Evolutionary conservation across 2,113 vertebrate species (phyloP), one percentile per base, ranked within the genome.

Genomic region (Catharus minimus): DNA sequence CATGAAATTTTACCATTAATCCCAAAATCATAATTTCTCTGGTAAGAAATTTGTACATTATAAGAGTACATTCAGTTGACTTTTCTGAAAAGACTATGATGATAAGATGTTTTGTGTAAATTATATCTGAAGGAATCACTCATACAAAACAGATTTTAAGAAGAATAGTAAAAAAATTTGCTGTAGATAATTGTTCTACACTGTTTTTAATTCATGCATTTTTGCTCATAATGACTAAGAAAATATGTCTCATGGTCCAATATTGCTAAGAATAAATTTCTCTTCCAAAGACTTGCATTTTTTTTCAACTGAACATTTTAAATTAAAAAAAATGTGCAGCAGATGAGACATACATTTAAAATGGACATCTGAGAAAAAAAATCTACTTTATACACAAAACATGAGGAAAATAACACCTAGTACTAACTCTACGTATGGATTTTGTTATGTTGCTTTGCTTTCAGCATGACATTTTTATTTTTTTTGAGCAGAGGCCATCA

Each of bases 391-490:
- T 16, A 49, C 3, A 67, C 3, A 64, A 62, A 65, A 24, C 24
- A 41, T 3, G 1, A 50, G 26, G 24, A 76, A 83, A 75, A 55
- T 33, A 89, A 13, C 4, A 47, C 1, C 6, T 49, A 24, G 3
- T 20, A 39, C 2, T 57, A 75, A 43, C 55, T 74, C 24, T 62
- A 18, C 0, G 0, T 13, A 21, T 5, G 20, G 3, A 32, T 62
- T 90, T 81, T 65, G 2, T 61, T 19, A 62, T 7, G 1, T 15
- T 65, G 33, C 3, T 38, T 53, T 57, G 32, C 39, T 83, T 80
- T 73, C 46, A 66, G 13, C 2, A 28, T 13, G 11, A 57, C 3
- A 15, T 10, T 26, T 6, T 74, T 9, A 15, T 17, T 15, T 27
- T 14, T 86, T 93, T 69, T 81, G 17, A 20, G 28, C 33, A 88